phyloP scores from a whole-genome alignment of 2,113 vertebrate genomes.

The Lepidothrix coronata region DNA sequence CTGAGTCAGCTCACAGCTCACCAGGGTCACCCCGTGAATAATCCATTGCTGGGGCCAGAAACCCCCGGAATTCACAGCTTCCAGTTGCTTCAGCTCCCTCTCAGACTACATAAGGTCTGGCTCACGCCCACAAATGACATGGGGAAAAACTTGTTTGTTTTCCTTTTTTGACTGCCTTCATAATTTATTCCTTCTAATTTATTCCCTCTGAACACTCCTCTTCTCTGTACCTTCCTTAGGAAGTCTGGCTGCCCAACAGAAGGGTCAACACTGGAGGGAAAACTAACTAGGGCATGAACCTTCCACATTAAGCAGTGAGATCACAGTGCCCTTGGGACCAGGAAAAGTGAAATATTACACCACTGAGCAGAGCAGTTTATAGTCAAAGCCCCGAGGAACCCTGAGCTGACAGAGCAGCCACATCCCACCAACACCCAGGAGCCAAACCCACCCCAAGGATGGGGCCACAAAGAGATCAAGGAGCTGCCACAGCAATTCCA shows the following conservation, averaged over 20 bases:
- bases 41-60: neutral
- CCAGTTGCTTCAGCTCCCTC: neutral
- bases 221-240: neutral
- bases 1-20: neutral
- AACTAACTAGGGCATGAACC: neutral
- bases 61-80: neutral
- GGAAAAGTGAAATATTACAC: neutral
- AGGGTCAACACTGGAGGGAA: fast-evolving
- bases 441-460: neutral
- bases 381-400: neutral
- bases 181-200: neutral
- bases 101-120: neutral
- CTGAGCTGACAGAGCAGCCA: neutral
- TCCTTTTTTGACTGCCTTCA: neutral
- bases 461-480: neutral
- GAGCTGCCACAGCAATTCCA: neutral
- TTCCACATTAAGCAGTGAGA: neutral
- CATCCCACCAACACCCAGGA: neutral
- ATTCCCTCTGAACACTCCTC: neutral
- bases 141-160: neutral
- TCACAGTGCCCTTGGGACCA: neutral
- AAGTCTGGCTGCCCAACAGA: neutral
- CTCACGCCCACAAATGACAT: neutral
- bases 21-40: fast-evolving
- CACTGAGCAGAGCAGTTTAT: fast-evolving